Base-by-base conservation (phyloP, 2,113 vertebrate species). In the Podarcis cretensis region DNA sequence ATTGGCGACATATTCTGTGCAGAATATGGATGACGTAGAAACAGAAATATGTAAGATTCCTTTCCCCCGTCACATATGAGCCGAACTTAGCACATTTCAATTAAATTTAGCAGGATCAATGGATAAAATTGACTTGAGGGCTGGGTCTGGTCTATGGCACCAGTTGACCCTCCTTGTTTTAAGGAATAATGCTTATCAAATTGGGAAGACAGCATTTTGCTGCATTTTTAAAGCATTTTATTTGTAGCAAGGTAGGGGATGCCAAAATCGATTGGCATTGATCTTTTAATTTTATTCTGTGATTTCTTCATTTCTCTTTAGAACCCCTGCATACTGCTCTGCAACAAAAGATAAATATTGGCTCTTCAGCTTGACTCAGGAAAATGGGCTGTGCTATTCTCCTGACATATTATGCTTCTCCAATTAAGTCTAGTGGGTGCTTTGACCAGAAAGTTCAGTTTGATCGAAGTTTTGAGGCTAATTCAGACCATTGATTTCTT, bases 401-500 rank as follows among this genome's bases (percentile, higher is more conserved):
- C 75, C 78, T 86, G 86, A 87, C 92, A 88, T 95, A 90, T 87
- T 59, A 23, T 92, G 43, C 27, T 74, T 92, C 79, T 83, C 73
- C 87, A 84, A 87, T 91, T 91, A 30, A 89, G 94, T 94, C 90
- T 88, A 86, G 83, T 48, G 87, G 66, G 82, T 10, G 86, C 68
- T 66, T 89, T 91, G 75, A 87, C 92, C 57, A 87, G 75, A 86
- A 77, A 90, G 79, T 87, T 91, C 86, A 93, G 90, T 90, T 91
- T 88, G 82, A 83, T 63, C 86, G 69, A 84, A 86, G 83, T 90
- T 71, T 89, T 48, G 48, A 35, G 68, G 77, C 78, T 90, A 54
- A 91, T 1, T 6, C 92, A 89, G 90, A 91, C 79, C 94, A 88
- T 66, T 43, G 92, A 93, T 94, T 90, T 92, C 89, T 86, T 84